These are phyloP conservation scores for Colaptes auratus DNA, from an alignment of 2,113 vertebrate genomes.

Conservation along the genomic window DNA sequence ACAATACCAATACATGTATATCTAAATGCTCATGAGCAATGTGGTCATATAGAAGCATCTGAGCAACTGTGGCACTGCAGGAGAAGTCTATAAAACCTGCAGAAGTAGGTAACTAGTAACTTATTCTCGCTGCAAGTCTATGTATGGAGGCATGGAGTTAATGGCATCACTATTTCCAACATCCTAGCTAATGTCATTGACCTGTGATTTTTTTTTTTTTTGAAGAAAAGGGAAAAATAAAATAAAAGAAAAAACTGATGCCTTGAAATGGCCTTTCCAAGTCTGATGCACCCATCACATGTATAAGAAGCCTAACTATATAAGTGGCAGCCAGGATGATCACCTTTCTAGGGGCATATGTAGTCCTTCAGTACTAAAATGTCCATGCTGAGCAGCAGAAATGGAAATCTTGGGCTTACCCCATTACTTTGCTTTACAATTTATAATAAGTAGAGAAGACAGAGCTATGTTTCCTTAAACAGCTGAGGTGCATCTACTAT, in stretches of 20 bases:
- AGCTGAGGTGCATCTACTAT: background rate
- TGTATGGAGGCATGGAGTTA: background rate
- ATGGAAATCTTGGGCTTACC: background rate
- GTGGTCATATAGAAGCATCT: background rate
- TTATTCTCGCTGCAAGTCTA: background rate
- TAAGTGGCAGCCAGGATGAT: background rate
- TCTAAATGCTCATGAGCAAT: background rate
- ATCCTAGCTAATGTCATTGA: background rate
- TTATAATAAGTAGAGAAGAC: background rate
- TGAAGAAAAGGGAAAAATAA: too few relatives aligned
- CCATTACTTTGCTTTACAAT: background rate
- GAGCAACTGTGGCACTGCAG: background rate
- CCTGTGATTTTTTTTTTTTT: fast-evolving
- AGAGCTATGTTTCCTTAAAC: background rate
- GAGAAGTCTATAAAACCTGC: background rate
- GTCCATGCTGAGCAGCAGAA: background rate
- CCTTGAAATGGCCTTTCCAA: too few relatives aligned
- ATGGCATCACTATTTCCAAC: background rate
- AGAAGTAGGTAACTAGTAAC: background rate
- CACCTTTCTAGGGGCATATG: background rate
- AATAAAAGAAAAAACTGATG: too few relatives aligned
- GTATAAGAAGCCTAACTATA: background rate
- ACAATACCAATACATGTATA: too few relatives aligned
- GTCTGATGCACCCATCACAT: background rate
- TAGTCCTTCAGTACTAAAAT: background rate